Evolutionary conservation across 2,888 invertebrate species (phyloP).

Genomic region (Eupithecia exiguata): DNA sequence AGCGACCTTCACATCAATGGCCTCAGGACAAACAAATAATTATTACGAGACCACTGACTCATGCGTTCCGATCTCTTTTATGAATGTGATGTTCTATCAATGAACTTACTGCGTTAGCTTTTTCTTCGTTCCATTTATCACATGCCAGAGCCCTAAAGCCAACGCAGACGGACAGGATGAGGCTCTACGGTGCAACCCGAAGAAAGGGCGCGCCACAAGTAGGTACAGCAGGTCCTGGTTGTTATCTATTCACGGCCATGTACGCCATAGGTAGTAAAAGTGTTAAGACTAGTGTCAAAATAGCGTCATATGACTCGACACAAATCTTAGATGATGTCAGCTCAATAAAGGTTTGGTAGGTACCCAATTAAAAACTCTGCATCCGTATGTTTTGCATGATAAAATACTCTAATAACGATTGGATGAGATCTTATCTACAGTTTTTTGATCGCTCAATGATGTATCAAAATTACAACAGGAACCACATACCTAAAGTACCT

Average conservation of each 20-base stretch:
- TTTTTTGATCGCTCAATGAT: background rate
- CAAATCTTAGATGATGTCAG: slow-evolving; percentile 1
- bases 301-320: background rate
- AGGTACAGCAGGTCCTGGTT: too few species aligned
- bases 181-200: background rate
- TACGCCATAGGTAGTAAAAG: too few species aligned
- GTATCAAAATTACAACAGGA: slow-evolving; percentile 4
- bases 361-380: background rate
- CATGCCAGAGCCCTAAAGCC: background rate
- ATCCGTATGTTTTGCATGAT: background rate
- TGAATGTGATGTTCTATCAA: slow-evolving; percentile 6
- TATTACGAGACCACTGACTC: slow-evolving; percentile 37
- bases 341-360: background rate
- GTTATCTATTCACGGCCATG: too few species aligned
- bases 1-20: slow-evolving; percentile 46
- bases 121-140: background rate
- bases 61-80: slow-evolving; percentile 32
- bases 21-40: slow-evolving; percentile 38
- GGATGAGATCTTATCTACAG: background rate
- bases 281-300: too few species aligned
- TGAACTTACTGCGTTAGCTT: background rate
- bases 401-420: background rate
- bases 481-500: slow-evolving; percentile 8
- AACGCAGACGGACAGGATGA: too few species aligned
- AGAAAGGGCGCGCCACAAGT: too few species aligned